A percentile compares a stretch with the other conserved stretches of the same genome.
Evolutionary conservation across 2,888 invertebrate species (phyloP).

Genomic region (Chromoteleia sp.): DNA sequence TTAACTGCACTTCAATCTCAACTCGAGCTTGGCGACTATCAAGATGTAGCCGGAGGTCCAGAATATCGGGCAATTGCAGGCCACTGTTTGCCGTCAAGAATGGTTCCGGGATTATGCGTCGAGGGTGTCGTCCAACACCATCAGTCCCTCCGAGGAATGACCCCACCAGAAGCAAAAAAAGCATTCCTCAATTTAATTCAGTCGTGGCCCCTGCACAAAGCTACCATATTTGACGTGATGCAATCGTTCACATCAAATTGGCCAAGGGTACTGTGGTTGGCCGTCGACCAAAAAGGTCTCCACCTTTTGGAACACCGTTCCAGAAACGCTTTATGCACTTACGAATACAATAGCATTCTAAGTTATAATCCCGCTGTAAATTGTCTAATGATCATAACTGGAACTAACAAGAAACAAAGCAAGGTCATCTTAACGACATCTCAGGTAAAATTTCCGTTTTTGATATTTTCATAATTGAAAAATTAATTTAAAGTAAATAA

Average conservation of each 20-base stretch:
- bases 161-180: slow-evolving; percentile 94
- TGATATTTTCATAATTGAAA: too few species aligned
- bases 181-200: slow-evolving; percentile 96
- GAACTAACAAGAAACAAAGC: slow-evolving; percentile 95
- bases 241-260: slow-evolving; percentile 98
- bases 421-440: slow-evolving; percentile 97
- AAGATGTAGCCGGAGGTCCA: slow-evolving; percentile 87
- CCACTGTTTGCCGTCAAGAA: slow-evolving; percentile 93
- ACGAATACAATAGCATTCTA: slow-evolving; percentile 94
- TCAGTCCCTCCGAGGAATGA: slow-evolving; percentile 94
- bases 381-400: slow-evolving; percentile 96
- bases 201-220: slow-evolving; percentile 96
- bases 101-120: slow-evolving; percentile 91
- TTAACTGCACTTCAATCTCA: slow-evolving; percentile 97
- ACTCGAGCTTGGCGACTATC: slow-evolving; percentile 94
- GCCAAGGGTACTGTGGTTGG: slow-evolving; percentile 96
- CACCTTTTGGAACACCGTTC: slow-evolving; percentile 95
- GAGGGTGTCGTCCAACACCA: slow-evolving; percentile 96
- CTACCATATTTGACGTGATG: slow-evolving; percentile 97
- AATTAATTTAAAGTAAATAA: too few species aligned
- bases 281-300: slow-evolving; percentile 96
- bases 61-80: slow-evolving; percentile 90
- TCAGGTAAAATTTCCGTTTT: slow-evolving; percentile 86
- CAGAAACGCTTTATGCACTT: slow-evolving; percentile 94
- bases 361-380: slow-evolving; percentile 97